phyloP scores from a whole-genome alignment of 2,888 invertebrate genomes.

The Alloplasta piceator region DNA sequence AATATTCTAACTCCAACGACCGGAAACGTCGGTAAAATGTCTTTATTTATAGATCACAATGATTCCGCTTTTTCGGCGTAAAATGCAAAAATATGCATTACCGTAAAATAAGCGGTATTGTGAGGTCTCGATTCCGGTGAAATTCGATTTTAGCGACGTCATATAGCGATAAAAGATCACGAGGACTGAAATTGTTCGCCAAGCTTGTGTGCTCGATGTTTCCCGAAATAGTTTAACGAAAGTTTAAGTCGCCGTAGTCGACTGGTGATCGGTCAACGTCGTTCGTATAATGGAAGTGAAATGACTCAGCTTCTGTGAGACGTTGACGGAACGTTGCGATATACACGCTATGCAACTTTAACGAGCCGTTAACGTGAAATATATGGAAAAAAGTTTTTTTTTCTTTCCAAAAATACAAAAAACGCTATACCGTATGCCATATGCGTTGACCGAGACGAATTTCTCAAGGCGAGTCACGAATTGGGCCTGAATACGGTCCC shows the following conservation, averaged over 20 bases:
- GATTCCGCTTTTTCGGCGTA: slow-evolving; percentile 52
- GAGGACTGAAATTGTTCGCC: slow-evolving; percentile 74
- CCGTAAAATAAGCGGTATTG: slow-evolving; percentile 71
- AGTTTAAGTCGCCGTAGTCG: slow-evolving; percentile 57
- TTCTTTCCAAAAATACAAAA: slow-evolving; percentile 10
- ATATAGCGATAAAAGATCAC: slow-evolving; percentile 73
- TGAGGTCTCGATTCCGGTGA: slow-evolving; percentile 34
- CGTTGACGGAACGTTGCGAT: slow-evolving; percentile 70
- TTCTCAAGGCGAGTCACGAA: slow-evolving; percentile 58
- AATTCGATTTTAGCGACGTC: slow-evolving; percentile 76
- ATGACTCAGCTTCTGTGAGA: slow-evolving; percentile 65
- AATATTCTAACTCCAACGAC: too few species aligned
- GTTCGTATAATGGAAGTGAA: slow-evolving; percentile 66
- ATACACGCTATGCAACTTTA: slow-evolving; percentile 68
- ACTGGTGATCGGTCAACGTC: too few species aligned
- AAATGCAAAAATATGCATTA: slow-evolving; percentile 75
- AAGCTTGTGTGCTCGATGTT: slow-evolving; percentile 68
- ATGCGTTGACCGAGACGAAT: slow-evolving; percentile 45
- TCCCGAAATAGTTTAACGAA: slow-evolving; percentile 78
- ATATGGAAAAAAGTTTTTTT: too few species aligned
- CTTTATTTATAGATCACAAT: slow-evolving; percentile 68
- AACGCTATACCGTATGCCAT: slow-evolving; percentile 27
- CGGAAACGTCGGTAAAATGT: too few species aligned
- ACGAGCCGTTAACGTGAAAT: slow-evolving; percentile 56
- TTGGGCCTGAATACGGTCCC: slow-evolving; percentile 41